Conservation (phyloP, 2,113 vertebrate genomes). For the Castor canadensis region DNA sequence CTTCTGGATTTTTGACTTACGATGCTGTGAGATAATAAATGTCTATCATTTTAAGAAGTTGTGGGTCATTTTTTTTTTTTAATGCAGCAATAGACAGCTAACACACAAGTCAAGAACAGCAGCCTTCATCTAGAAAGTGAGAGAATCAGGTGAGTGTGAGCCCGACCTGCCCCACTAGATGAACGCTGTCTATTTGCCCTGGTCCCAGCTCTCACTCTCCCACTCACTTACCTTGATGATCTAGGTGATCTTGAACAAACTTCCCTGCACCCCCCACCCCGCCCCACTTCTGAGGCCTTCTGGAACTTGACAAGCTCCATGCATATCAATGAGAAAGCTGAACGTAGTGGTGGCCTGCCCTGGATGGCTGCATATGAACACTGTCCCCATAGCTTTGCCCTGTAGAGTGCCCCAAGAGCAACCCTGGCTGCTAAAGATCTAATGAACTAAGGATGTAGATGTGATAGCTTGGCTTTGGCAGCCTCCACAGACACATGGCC, state of each 20-base stretch:
- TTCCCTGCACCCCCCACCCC: too few species aligned
- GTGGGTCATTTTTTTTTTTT: background rate
- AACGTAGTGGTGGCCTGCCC: background rate
- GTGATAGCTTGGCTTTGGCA: background rate
- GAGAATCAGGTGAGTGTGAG: background rate
- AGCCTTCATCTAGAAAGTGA: background rate
- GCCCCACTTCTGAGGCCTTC: background rate
- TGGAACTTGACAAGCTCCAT: background rate
- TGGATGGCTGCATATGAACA: too few species aligned
- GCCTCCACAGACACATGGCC: background rate
- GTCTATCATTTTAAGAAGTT: background rate
- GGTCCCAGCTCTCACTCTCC: too few species aligned
- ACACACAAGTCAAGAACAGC: background rate
- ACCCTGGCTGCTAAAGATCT: background rate
- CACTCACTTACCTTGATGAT: too few species aligned
- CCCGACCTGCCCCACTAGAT: background rate
- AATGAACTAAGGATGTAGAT: background rate
- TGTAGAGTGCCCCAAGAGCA: background rate
- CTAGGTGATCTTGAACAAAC: background rate
- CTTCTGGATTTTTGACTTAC: background rate
- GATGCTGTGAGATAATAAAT: background rate
- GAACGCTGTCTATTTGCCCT: too few species aligned
- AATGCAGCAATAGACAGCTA: background rate
- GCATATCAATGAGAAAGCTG: background rate
- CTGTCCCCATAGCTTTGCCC: background rate